These are phyloP conservation scores for Paramisgurnus dabryanus DNA, from an alignment of 2,113 vertebrate species.

Conservation along the genomic window DNA sequence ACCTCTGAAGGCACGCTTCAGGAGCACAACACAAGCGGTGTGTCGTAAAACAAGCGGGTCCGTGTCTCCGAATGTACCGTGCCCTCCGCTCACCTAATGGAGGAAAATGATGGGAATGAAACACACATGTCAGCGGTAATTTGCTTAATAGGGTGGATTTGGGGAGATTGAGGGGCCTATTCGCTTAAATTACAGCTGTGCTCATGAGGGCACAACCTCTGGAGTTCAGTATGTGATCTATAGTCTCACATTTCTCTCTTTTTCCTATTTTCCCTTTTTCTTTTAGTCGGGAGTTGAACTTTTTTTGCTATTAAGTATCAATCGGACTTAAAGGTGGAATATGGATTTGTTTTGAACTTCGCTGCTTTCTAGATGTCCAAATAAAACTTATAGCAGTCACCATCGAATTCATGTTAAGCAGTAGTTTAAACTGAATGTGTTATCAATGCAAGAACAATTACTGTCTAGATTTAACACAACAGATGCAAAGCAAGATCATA, in stretches of 20 bases:
- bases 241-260: conserved; percentile 35
- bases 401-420: no score
- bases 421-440: neutral
- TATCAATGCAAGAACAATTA: neutral
- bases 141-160: conserved; percentile 52
- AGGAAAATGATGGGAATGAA: conserved; percentile 30
- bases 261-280: conserved; percentile 11
- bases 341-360: no score
- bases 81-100: conserved; percentile 39
- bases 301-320: no score
- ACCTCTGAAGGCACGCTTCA: neutral
- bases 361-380: no score
- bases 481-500: neutral
- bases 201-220: conserved; percentile 29
- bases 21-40: neutral
- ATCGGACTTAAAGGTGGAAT: no score
- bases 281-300: neutral
- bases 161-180: conserved; percentile 40
- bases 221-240: conserved; percentile 27
- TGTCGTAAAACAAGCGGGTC: conserved; percentile 62
- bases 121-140: conserved; percentile 49
- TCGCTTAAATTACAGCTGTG: conserved; percentile 48
- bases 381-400: no score
- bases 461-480: neutral
- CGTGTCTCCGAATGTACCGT: conserved; percentile 54